phyloP scores from a whole-genome alignment of 2,797 vertebrate species.

The Tragelaphus oryx region DNA sequence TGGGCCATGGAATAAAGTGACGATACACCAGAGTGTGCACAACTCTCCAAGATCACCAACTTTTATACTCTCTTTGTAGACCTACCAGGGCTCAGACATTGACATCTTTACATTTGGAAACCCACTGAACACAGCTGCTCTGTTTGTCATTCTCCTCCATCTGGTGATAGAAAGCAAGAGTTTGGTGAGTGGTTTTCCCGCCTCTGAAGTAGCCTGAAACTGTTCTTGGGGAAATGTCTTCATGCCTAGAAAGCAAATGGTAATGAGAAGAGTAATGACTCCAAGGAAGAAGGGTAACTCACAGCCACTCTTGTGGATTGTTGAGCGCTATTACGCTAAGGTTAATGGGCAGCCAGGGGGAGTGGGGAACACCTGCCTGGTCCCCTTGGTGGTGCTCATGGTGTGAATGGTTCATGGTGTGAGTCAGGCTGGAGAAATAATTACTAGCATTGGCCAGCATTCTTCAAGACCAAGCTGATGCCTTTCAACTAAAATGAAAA shows the following conservation, averaged over 20 bases:
- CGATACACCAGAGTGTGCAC: too few relatives aligned
- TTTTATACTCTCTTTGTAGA: slow-evolving; percentile 78
- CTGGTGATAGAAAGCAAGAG: slow-evolving; percentile 94
- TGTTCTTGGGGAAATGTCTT: background rate
- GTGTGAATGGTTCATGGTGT: background rate
- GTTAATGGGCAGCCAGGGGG: background rate
- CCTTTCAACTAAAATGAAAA: background rate
- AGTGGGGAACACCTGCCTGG: background rate
- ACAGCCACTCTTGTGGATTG: background rate
- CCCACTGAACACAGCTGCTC: slow-evolving; percentile 90
- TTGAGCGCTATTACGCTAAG: background rate
- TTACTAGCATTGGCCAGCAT: background rate
- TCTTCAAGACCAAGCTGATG: background rate
- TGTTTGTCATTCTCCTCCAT: slow-evolving; percentile 92
- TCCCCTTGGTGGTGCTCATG: background rate
- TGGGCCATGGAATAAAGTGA: background rate
- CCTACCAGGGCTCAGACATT: slow-evolving; percentile 86
- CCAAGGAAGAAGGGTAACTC: background rate
- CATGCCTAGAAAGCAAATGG: background rate
- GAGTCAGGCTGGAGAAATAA: background rate
- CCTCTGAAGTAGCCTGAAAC: background rate
- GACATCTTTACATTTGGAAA: slow-evolving; percentile 91
- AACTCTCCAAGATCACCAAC: rapidly evolving
- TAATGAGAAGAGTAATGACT: background rate
- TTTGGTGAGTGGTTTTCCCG: slow-evolving; percentile 85